Conservation (phyloP, 2,888 invertebrate genomes). For the Pterostichus madidus region DNA sequence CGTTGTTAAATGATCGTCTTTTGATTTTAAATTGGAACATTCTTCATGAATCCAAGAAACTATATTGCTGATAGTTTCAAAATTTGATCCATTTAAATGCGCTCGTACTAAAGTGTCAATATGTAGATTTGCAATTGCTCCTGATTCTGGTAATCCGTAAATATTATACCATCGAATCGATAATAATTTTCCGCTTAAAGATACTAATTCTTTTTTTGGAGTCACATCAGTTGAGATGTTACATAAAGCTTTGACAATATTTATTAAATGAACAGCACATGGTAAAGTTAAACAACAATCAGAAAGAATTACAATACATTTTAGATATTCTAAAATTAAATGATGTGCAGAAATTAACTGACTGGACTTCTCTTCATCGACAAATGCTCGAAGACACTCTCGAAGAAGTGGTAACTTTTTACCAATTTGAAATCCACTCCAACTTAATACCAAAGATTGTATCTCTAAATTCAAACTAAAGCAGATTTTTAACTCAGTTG, state of each 20-base stretch:
- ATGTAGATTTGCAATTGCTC: conserved; percentile 76
- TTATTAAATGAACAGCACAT: conserved; percentile 80
- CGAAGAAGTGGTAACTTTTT: conserved; percentile 74
- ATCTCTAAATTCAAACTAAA: conserved; percentile 76
- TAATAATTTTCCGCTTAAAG: conserved; percentile 80
- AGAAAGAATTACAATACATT: conserved; percentile 77
- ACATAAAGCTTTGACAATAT: conserved; percentile 79
- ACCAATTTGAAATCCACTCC: conserved; percentile 77
- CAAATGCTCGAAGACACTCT: conserved; percentile 80
- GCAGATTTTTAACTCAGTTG: conserved; percentile 77
- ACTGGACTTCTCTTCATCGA: conserved; percentile 71
- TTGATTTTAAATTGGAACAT: conserved; percentile 79
- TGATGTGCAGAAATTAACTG: conserved; percentile 73
- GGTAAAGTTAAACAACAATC: conserved; percentile 80
- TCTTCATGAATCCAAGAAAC: conserved; percentile 80
- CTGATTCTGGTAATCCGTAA: conserved; percentile 83
- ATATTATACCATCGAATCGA: conserved; percentile 84
- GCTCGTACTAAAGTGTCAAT: conserved; percentile 83
- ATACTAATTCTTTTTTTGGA: conserved; percentile 77
- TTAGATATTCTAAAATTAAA: conserved; percentile 74
- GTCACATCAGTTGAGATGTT: conserved; percentile 76
- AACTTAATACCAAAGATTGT: conserved; percentile 77
- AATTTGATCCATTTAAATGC: conserved; percentile 82
- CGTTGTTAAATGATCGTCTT: conserved; percentile 80
- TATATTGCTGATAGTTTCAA: conserved; percentile 81